phyloP scores from a whole-genome alignment of 2,888 invertebrate genomes.

The Cinara cedri region DNA sequence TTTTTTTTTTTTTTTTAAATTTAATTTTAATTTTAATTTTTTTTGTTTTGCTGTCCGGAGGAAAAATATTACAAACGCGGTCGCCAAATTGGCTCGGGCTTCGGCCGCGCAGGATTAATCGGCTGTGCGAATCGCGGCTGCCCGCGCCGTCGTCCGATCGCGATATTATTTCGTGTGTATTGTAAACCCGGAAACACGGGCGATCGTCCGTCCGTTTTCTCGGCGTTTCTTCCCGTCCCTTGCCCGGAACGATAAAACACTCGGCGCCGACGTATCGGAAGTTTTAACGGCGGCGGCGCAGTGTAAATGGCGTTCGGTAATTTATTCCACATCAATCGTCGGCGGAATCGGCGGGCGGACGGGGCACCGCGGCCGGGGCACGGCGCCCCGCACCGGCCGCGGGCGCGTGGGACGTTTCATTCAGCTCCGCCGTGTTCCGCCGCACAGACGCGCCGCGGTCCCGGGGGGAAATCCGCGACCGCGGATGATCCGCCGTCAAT shows the following conservation, averaged over 20 bases:
- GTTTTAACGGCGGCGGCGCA: neutral
- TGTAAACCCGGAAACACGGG: constrained; percentile 20
- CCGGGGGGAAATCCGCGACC: neutral
- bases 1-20: no score
- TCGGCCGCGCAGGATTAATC: constrained; percentile 7
- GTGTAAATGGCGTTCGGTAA: neutral
- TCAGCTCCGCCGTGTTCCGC: constrained; percentile 12
- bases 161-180: neutral
- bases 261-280: neutral
- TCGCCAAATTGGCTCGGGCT: constrained; percentile 50
- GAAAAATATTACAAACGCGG: constrained; percentile 37
- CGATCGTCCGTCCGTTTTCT: neutral
- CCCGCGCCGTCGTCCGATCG: no score
- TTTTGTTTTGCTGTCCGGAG: constrained; percentile 29
- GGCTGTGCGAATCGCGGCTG: no score
- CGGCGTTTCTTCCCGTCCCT: neutral
- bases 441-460: neutral
- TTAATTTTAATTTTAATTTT: constrained; percentile 31
- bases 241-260: neutral
- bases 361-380: no score
- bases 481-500: no score
- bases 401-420: constrained; percentile 45
- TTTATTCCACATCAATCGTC: constrained; percentile 33
- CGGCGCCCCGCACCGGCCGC: neutral
- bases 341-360: neutral